A percentile compares a stretch with the other conserved stretches of the same genome.
Conservation (phyloP, 2,113 vertebrate species). For the Carollia perspicillata region DNA sequence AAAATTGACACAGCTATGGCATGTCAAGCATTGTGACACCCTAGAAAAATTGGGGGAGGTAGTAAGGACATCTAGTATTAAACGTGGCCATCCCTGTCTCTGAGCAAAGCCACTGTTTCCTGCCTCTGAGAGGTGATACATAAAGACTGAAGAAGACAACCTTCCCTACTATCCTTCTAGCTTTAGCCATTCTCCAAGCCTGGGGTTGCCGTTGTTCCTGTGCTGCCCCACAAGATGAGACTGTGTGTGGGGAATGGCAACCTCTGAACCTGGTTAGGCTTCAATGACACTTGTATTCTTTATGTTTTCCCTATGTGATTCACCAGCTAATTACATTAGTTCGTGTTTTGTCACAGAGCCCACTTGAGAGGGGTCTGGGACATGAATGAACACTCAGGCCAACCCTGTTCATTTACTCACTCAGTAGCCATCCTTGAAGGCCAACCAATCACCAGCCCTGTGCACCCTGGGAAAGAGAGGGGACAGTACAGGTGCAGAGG, state of each 20-base stretch:
- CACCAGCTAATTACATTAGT: not conserved
- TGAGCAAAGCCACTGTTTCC: not conserved
- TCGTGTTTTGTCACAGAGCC: not conserved
- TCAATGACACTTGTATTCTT: not conserved
- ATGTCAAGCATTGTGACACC: not conserved
- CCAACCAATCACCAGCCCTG: not conserved
- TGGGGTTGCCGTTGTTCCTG: not conserved
- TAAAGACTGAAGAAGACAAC: not conserved
- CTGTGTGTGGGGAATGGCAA: not conserved
- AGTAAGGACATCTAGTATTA: not conserved
- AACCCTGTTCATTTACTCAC: not conserved
- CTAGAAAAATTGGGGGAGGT: not conserved
- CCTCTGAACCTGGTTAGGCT: not conserved
- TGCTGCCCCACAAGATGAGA: not conserved
- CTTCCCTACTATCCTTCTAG: not conserved
- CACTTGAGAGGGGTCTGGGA: not conserved
- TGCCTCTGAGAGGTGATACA: not conserved
- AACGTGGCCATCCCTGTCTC: not conserved
- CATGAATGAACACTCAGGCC: not conserved
- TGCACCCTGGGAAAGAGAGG: not conserved
- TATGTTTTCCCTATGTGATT: not conserved
- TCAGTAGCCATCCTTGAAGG: not conserved
- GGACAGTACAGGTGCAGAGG: accelerated
- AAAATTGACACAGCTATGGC: not conserved
- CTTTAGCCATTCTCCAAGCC: not conserved